These are phyloP conservation scores for Willisornis vidua DNA, from an alignment of 2,113 vertebrate species.

Conservation along the genomic window DNA sequence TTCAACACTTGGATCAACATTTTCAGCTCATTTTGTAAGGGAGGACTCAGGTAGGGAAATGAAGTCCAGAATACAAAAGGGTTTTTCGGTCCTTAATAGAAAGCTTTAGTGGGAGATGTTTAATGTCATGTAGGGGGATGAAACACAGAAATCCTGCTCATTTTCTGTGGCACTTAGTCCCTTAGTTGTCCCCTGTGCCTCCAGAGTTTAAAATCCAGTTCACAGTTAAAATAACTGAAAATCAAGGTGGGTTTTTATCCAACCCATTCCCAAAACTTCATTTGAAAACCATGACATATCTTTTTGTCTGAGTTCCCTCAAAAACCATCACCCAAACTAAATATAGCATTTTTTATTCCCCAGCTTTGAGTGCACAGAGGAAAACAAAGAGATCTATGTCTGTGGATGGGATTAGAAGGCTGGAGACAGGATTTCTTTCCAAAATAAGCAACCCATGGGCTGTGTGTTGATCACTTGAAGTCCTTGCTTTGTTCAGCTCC, in stretches of 20 bases:
- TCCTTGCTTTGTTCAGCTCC: neutral
- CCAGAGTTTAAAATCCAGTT: neutral
- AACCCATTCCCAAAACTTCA: neutral
- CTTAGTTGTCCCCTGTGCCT: neutral
- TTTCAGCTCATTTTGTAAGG: neutral
- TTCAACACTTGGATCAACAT: fast-evolving
- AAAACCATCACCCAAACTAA: neutral
- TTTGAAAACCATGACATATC: neutral
- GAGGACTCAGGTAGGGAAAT: neutral
- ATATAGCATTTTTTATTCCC: neutral
- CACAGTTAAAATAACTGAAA: neutral
- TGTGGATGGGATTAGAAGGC: neutral
- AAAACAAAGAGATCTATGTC: neutral
- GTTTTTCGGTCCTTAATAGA: neutral
- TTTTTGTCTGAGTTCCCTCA: neutral
- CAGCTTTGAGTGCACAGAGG: neutral
- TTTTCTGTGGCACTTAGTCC: neutral
- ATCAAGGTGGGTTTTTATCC: neutral
- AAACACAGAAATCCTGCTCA: neutral
- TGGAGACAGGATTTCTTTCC: neutral
- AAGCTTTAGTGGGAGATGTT: neutral
- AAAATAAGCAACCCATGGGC: neutral
- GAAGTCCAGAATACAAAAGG: neutral
- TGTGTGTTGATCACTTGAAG: neutral
- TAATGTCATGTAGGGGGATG: neutral